Percentiles rank a stretch among this genome's conserved stretches.
Conservation (phyloP, 2,113 vertebrate genomes). For the Tiliqua scincoides region DNA sequence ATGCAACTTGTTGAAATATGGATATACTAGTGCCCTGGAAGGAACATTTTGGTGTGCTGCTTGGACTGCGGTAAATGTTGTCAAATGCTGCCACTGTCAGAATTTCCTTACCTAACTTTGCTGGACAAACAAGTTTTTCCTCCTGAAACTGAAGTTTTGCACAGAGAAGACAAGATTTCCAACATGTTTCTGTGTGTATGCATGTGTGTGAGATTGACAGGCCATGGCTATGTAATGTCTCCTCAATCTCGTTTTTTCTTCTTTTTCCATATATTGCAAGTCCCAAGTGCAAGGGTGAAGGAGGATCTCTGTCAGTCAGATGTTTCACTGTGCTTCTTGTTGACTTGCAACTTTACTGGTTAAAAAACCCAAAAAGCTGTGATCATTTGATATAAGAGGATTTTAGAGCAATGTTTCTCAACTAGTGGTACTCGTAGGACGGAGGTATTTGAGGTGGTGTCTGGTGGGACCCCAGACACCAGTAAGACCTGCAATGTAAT, state of each 20-base stretch:
- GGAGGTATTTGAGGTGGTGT: too few relatives aligned
- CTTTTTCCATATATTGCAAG: background rate
- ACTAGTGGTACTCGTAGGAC: too few relatives aligned
- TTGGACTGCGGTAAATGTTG: background rate
- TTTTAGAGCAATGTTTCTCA: too few relatives aligned
- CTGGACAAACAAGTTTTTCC: background rate
- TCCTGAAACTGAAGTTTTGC: background rate
- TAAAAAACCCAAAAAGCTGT: background rate
- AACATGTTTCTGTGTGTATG: background rate
- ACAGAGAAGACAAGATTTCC: background rate
- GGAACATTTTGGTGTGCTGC: background rate
- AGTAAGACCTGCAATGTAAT: too few relatives aligned
- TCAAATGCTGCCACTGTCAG: background rate
- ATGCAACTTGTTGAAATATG: background rate
- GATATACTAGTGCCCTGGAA: too few relatives aligned
- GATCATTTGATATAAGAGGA: background rate
- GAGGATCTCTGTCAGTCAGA: background rate
- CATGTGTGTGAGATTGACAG: background rate
- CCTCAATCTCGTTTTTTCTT: background rate
- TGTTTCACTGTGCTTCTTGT: background rate
- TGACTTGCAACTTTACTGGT: background rate
- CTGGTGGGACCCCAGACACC: too few relatives aligned
- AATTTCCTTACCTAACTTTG: conserved; percentile 2
- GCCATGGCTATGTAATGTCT: conserved; percentile 4
- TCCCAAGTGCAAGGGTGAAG: background rate